Evolutionary conservation across 2,888 invertebrate genomes (phyloP).

Genomic region (Scotopteryx bipunctaria): DNA sequence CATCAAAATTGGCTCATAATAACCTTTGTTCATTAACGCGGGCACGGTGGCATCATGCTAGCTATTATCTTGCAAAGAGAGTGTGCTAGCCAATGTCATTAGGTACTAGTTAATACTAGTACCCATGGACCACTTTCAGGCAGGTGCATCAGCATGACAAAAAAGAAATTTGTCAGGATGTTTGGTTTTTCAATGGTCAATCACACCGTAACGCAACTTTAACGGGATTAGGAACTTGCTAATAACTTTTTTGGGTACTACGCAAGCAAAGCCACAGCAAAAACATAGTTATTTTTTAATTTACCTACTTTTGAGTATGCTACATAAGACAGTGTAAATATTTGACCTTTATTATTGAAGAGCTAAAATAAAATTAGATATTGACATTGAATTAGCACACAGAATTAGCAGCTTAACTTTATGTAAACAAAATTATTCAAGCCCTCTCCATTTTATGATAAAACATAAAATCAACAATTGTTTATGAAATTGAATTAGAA

Average conservation of each 20-base stretch:
- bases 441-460: conserved; percentile 10
- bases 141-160: no score
- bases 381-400: conserved; percentile 15
- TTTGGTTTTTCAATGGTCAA: no score
- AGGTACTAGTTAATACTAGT: no score
- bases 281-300: conserved; percentile 9
- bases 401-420: conserved; percentile 4
- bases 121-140: no score
- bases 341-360: not conserved
- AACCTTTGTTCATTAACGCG: conserved; percentile 18
- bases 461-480: conserved; percentile 16
- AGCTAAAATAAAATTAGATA: conserved; percentile 10
- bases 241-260: no score
- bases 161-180: no score
- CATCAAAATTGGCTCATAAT: conserved; percentile 26
- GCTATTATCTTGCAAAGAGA: conserved; percentile 18
- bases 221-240: no score
- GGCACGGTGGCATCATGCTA: conserved; percentile 6
- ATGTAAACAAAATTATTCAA: conserved; percentile 19
- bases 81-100: conserved; percentile 8
- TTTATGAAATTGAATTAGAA: conserved; percentile 12
- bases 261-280: no score
- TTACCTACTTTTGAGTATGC: not conserved
- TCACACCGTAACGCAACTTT: no score
- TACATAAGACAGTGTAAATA: no score